Evolutionary conservation across 2,797 vertebrate species (phyloP), one percentile per base, ranked within the genome.

Genomic region (Synanceia verrucosa): DNA sequence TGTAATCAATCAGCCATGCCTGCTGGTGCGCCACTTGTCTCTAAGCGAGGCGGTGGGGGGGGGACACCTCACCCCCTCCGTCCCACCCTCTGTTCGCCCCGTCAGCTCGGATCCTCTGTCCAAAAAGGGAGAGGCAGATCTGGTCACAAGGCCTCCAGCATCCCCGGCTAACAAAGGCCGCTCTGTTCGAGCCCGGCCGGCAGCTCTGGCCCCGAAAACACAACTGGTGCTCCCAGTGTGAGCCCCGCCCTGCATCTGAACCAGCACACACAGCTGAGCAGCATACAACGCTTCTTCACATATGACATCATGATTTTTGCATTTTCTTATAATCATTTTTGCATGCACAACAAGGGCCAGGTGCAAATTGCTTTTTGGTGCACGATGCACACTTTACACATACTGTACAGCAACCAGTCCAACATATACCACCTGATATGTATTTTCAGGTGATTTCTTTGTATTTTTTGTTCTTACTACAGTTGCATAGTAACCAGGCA

Each of bases 151-250:
- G 86, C 79, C 87, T 79, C 68, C 37, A 79, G 91, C 91, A 70
- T 90, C 89, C 81, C 65, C 67, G 4, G 24, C 84, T 89, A 91
- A 95, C 94, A 95, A 95, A 93, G 93, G 75, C 85, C 1, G 68
- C 92, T 92, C 91, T 94, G 93, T 95, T 86, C 18, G 26, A 65
- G 39, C 55, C 47, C 37, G 57, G 62, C 85, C 76, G 66, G 81
- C 83, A 84, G 83, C 78, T 50, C 78, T 44, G 60, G 77, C 70
- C 80, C 26, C 21, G 16, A 72, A n/a, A n/a, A 65, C 76, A 85
- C 70, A 84, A 87, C 90, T 86, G 78, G 81, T 86, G 76, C 63
- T 36, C 41, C 24, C 41, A 14, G 58, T 28, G 33, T 4, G 26
- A 29, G 61, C 81, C 59, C 48, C 76, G 8, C 79, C 83, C 73